Evolutionary conservation across 2,888 invertebrate genomes (phyloP).

Genomic region (Oxytorus armatus): DNA sequence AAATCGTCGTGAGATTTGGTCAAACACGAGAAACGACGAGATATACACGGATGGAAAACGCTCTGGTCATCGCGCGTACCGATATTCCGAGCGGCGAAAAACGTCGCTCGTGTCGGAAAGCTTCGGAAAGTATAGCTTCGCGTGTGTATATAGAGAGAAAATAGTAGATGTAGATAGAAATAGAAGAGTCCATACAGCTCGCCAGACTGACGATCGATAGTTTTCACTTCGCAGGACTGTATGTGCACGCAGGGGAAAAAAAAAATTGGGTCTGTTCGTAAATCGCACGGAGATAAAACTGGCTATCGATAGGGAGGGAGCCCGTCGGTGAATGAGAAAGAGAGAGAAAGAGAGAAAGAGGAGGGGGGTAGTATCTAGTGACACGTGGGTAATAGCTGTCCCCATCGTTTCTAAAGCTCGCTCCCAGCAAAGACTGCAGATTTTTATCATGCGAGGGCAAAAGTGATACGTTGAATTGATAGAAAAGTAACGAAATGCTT

Average conservation of each 20-base stretch:
- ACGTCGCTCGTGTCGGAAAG: neutral
- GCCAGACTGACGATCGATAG: slow-evolving; percentile 67
- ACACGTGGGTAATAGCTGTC: slow-evolving; percentile 70
- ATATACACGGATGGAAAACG: neutral
- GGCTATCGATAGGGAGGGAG: slow-evolving; percentile 68
- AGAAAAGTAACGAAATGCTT: neutral
- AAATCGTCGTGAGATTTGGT: neutral
- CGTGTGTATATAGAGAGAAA: neutral
- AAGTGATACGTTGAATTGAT: slow-evolving; percentile 42
- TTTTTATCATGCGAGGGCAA: slow-evolving; percentile 51
- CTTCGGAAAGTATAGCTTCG: neutral
- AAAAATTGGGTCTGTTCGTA: slow-evolving; percentile 68
- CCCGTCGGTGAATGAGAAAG: neutral
- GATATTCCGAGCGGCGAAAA: slow-evolving; percentile 3
- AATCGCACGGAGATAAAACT: slow-evolving; percentile 70
- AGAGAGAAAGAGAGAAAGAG: slow-evolving; percentile 33
- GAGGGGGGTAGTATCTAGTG: slow-evolving; percentile 62
- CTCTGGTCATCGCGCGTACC: slow-evolving; percentile 20
- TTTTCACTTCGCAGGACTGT: slow-evolving; percentile 68
- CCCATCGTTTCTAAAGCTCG: slow-evolving; percentile 66
- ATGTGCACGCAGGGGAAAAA: slow-evolving; percentile 53
- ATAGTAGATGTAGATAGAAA: slow-evolving; percentile 38
- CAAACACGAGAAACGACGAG: neutral
- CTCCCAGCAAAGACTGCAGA: slow-evolving; percentile 40
- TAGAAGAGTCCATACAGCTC: slow-evolving; percentile 26